A percentile compares a stretch with the other conserved stretches of the same genome.
Evolutionary conservation across 1,140 invertebrate species (phyloP).

Genomic region (Euschistus heros): DNA sequence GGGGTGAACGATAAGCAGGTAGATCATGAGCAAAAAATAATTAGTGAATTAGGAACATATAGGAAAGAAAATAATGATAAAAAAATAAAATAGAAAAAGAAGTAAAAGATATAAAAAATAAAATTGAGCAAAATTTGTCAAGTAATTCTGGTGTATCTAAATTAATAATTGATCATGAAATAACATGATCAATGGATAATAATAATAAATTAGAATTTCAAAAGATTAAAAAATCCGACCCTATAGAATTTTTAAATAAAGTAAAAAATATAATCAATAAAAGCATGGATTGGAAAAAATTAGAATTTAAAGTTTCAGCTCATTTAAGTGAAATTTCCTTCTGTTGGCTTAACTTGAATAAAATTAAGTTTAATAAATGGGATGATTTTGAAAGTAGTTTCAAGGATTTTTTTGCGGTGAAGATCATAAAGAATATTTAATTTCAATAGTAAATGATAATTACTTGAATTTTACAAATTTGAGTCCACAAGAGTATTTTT

Average conservation of each 20-base stretch:
- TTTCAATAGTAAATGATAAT: neutral
- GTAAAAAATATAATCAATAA: neutral
- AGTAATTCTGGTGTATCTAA: too few species aligned
- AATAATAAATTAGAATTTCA: conserved; percentile 6
- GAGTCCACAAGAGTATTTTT: neutral
- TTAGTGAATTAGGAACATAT: too few species aligned
- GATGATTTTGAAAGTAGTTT: too few species aligned
- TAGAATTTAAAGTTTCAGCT: conserved; percentile 1
- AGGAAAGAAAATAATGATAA: too few species aligned
- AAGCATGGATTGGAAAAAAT: neutral
- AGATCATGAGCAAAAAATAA: too few species aligned
- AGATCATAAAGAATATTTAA: neutral
- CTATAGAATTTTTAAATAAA: neutral
- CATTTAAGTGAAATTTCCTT: neutral
- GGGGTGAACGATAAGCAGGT: too few species aligned
- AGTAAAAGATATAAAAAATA: too few species aligned
- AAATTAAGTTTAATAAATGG: neutral
- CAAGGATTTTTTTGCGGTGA: neutral
- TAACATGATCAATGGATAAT: neutral
- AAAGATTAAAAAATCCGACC: neutral
- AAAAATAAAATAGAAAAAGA: too few species aligned
- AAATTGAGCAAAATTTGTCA: too few species aligned
- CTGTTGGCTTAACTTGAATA: neutral
- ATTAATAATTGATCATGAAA: too few species aligned
- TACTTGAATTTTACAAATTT: neutral